Evolutionary conservation across 2,888 invertebrate species (phyloP), one percentile per base, ranked within the genome.

Genomic region (Ormyrus pomaceus): DNA sequence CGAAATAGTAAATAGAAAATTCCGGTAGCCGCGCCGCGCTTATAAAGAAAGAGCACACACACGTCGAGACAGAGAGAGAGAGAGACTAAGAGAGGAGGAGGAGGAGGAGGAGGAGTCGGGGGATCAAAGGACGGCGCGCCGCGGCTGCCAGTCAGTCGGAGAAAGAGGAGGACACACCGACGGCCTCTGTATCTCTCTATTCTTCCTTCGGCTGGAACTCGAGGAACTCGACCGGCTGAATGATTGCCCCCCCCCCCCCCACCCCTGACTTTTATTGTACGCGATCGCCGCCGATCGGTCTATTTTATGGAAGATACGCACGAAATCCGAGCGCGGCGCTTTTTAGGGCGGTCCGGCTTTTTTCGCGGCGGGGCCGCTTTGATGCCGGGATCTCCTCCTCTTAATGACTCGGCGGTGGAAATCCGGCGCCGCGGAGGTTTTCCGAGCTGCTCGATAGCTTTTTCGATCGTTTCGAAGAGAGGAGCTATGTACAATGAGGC

Each of bases 1-100:
- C 87, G 84, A 86, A 87, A 87, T 85, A 85, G 84, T 83, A 85
- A 84, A 85, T 85, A 84, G 85, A 84, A 82, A 84, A 85, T 85
- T 84, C 85, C 85, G 83, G 85, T 85, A 84, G 85, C 84, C 80
- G 58, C 65, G 79, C 65, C 65, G 65, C n/a, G 51, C 66, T 19
- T 19, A 19, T 19, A 19, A 19, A 19, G 19, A 19, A 19, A 48
- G 7, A 55, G 46, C 59, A 48, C 53, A 19, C 19, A 19, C 6
- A 51, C n/a, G n/a, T 11, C 10, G 65, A 56, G 59, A 71, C 45
- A 56, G 58, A 61, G 59, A 66, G 11, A 51, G 46, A 55, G 56
- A n/a, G 56, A 66, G 58, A 50, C 5, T 6, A 45, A 6, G 56
- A 10, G 53, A 5, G 53, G 56, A 58, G 72, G 19, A 7, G 50